Percentiles rank a stretch among this genome's conserved stretches.
Conservation (phyloP, 2,888 invertebrate genomes). For the Flabesymbios commensalis region DNA sequence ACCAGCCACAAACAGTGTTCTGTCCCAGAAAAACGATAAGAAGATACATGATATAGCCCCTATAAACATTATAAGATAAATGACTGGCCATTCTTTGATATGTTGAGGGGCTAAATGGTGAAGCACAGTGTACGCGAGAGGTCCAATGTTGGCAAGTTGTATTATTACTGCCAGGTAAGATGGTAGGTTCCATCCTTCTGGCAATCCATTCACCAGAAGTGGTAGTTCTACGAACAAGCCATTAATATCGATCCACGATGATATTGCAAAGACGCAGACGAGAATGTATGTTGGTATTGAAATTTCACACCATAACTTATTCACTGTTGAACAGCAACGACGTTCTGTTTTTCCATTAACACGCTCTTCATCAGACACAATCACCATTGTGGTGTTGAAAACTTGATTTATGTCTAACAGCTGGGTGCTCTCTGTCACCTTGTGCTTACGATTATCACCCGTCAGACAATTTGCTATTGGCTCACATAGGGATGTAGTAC, state of each 20-base stretch:
- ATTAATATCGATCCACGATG: conserved; percentile 85
- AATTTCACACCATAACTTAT: too few species aligned
- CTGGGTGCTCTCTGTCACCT: too few species aligned
- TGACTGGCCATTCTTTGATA: not conserved
- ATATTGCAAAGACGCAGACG: conserved; percentile 72
- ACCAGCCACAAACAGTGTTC: conserved; percentile 65
- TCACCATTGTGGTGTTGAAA: too few species aligned
- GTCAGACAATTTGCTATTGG: too few species aligned
- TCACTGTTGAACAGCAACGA: too few species aligned
- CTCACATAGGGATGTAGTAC: too few species aligned
- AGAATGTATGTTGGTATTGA: conserved; percentile 63
- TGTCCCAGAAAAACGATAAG: conserved; percentile 65
- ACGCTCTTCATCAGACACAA: too few species aligned
- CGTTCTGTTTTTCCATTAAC: too few species aligned
- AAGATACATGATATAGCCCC: conserved; percentile 62
- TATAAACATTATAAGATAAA: conserved; percentile 34
- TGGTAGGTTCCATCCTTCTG: conserved; percentile 86
- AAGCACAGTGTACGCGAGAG: conserved; percentile 69
- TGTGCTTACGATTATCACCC: too few species aligned
- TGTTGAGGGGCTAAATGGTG: conserved; percentile 11
- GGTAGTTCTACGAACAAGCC: conserved; percentile 87
- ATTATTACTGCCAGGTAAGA: conserved; percentile 81
- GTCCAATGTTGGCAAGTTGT: conserved; percentile 78
- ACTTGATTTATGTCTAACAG: too few species aligned
- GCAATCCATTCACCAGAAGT: conserved; percentile 77